Conservation (phyloP, 2,888 invertebrate species). For the Patella depressa region DNA sequence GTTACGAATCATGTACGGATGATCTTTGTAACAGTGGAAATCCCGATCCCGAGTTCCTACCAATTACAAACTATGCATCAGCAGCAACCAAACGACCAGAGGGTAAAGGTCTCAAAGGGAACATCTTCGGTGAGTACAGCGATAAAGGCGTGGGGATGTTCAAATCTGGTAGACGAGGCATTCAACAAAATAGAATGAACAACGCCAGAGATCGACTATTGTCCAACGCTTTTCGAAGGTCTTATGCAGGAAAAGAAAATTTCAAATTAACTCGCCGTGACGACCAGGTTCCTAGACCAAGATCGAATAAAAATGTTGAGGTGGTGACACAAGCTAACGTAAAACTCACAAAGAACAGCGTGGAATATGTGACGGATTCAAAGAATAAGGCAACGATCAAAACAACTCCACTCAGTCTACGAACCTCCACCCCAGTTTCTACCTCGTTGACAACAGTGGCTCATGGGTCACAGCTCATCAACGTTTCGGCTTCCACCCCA, state of each 20-base stretch:
- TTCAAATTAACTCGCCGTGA: neutral
- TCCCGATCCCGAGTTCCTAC: conserved; percentile 34
- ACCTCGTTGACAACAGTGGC: neutral
- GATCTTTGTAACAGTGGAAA: conserved; percentile 43
- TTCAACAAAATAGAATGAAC: neutral
- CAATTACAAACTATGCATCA: conserved; percentile 25
- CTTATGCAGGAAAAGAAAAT: neutral
- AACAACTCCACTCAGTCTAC: neutral
- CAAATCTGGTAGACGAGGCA: neutral
- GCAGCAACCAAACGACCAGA: neutral
- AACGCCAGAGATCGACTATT: neutral
- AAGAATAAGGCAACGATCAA: neutral
- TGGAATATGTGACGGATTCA: neutral
- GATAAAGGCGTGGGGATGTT: neutral
- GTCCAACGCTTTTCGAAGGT: neutral
- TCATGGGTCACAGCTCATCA: neutral
- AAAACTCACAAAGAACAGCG: neutral
- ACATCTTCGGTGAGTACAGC: neutral
- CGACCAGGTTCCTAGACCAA: neutral
- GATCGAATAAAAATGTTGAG: neutral
- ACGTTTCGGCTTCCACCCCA: neutral
- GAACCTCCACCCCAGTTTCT: neutral
- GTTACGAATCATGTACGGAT: conserved; percentile 39
- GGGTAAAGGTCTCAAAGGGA: neutral
- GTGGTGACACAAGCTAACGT: neutral